phyloP scores from a whole-genome alignment of 2,113 vertebrate species.

The Larimichthys crocea region DNA sequence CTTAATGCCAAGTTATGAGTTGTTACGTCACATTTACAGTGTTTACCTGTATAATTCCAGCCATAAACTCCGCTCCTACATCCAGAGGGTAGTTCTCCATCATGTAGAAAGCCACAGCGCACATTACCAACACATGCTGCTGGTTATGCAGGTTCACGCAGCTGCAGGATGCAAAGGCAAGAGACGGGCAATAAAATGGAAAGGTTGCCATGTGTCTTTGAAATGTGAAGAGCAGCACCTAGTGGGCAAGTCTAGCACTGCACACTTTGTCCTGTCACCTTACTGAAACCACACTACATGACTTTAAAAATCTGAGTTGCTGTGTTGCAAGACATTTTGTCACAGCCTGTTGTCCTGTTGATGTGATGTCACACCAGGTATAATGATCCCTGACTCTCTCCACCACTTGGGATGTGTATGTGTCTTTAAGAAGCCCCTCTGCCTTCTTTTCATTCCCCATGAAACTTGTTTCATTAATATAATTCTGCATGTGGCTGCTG shows the following conservation, averaged over 20 bases:
- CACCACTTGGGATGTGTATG: too few species aligned
- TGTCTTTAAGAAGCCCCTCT: too few species aligned
- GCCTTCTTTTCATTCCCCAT: too few species aligned
- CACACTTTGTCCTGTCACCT: neutral
- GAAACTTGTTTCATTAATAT: neutral
- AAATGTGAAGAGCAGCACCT: conserved; percentile 51
- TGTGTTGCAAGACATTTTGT: neutral
- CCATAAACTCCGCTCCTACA: conserved; percentile 95
- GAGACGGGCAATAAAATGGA: neutral
- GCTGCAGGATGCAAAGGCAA: conserved; percentile 80
- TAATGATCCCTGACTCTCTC: neutral
- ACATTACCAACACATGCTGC: conserved; percentile 97
- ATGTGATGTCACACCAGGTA: neutral
- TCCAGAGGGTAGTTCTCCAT: conserved; percentile 98
- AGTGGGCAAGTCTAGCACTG: conserved; percentile 10
- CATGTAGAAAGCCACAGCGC: conserved; percentile 97
- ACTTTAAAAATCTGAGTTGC: neutral
- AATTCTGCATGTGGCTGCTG: neutral
- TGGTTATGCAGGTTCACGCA: conserved; percentile 96
- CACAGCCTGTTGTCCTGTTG: neutral
- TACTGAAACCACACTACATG: neutral
- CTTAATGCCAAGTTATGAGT: neutral
- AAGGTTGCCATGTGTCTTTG: neutral
- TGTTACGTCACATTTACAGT: neutral
- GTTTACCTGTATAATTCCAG: conserved; percentile 93